Conservation (phyloP, 2,113 vertebrate genomes). For the Peromyscus maniculatus region DNA sequence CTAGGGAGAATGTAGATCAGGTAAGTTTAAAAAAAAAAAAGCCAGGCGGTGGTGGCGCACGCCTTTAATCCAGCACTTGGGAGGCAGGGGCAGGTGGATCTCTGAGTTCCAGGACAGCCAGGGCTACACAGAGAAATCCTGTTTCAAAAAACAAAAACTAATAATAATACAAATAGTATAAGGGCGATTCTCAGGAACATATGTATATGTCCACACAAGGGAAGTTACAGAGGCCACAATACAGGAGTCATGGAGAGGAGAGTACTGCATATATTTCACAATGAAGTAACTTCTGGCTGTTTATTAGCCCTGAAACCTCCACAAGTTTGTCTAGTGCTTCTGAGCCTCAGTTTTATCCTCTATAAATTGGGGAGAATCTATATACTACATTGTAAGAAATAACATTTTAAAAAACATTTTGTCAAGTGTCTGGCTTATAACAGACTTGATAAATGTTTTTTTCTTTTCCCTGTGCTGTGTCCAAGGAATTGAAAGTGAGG, state of each 20-base stretch:
- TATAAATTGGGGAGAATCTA: not conserved
- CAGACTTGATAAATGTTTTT: not conserved
- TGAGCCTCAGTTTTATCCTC: slow-evolving; percentile 37
- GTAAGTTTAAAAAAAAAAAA: not conserved
- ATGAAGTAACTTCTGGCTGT: not conserved
- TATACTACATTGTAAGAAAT: not conserved
- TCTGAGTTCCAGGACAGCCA: not conserved
- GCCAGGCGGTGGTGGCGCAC: not conserved
- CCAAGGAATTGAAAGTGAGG: slow-evolving; percentile 51
- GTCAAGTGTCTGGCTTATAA: not conserved
- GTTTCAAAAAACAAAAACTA: not conserved
- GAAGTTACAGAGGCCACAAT: not conserved
- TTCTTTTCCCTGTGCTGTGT: slow-evolving; percentile 32
- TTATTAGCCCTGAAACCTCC: not conserved
- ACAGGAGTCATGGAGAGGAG: not conserved
- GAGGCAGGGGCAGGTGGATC: not conserved
- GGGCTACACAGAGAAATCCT: not conserved
- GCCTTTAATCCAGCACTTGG: not conserved
- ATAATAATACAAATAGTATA: not conserved
- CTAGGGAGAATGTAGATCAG: not conserved
- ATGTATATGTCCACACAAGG: not conserved
- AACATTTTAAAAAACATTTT: not conserved
- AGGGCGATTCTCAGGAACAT: not conserved
- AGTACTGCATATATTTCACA: not conserved
- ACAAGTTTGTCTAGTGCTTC: not conserved